These are phyloP conservation scores for Parapsyche elsis DNA, from an alignment of 1,140 invertebrate species.

Conservation along the genomic window DNA sequence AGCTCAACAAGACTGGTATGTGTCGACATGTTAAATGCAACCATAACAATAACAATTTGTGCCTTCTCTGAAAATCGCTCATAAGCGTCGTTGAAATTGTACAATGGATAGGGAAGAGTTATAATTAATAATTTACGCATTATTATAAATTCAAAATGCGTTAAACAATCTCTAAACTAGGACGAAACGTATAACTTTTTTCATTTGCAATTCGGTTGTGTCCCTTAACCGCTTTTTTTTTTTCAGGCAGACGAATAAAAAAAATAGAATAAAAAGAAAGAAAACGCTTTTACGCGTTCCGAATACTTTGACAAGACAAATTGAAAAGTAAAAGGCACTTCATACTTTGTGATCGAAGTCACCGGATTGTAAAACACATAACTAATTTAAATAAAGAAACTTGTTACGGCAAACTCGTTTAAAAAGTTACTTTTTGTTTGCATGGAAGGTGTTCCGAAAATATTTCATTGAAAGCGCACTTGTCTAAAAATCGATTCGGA, in stretches of 20 bases:
- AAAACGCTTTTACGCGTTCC: background rate
- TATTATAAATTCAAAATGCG: too few relatives aligned
- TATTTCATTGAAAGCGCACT: too few relatives aligned
- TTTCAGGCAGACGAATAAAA: background rate
- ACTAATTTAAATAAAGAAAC: conserved; percentile 11
- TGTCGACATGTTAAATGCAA: conserved; percentile 2
- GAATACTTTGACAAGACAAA: conserved; percentile 28
- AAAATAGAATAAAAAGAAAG: background rate
- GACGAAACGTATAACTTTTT: background rate
- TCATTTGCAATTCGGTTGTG: conserved; percentile 6
- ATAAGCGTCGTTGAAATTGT: too few relatives aligned
- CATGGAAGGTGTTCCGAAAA: background rate
- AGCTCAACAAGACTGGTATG: conserved; percentile 18
- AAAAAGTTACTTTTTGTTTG: background rate
- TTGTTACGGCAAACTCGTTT: background rate
- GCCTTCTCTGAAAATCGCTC: background rate
- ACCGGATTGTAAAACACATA: conserved; percentile 14
- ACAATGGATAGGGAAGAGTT: too few relatives aligned
- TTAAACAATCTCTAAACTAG: background rate
- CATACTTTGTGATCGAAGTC: conserved; percentile 20
- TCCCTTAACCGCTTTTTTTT: background rate
- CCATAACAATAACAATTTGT: conserved; percentile 21
- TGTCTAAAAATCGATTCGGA: too few relatives aligned
- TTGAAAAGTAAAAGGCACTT: conserved; percentile 30
- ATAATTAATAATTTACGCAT: too few relatives aligned